A percentile compares a stretch with the other conserved stretches of the same genome.
Conservation (phyloP, 2,797 vertebrate species). For the Clarias platycephalus region DNA sequence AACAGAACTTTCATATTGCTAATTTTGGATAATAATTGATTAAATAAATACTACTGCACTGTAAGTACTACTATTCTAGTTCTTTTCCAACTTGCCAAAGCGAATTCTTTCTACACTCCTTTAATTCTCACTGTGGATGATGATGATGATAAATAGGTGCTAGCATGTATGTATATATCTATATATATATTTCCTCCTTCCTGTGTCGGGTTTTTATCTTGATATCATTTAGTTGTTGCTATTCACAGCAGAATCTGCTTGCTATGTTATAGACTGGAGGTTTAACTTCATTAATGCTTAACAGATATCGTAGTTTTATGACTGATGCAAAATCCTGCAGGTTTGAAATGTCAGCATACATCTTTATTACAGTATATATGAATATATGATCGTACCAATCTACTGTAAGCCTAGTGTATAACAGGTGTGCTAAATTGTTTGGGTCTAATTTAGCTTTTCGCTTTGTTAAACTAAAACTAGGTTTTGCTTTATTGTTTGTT, state of each 20-base stretch:
- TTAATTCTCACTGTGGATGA: neutral
- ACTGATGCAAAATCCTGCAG: no score
- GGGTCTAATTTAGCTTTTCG: neutral
- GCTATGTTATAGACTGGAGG: neutral
- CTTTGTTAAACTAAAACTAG: neutral
- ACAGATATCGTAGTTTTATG: neutral
- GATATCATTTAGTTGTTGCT: neutral
- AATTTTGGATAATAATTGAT: neutral
- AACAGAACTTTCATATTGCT: neutral
- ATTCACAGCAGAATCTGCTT: neutral
- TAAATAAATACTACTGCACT: slow-evolving; percentile 48
- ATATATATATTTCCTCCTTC: no score
- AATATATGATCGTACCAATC: neutral
- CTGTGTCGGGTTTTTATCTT: neutral
- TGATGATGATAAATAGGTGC: slow-evolving; percentile 12
- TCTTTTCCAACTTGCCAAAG: slow-evolving; percentile 40
- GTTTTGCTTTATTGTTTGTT: neutral
- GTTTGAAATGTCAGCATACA: neutral
- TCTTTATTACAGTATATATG: neutral
- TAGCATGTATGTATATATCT: neutral
- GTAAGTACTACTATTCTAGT: slow-evolving; percentile 34
- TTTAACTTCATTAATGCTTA: neutral
- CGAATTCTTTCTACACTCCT: slow-evolving; percentile 12
- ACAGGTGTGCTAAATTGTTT: neutral
- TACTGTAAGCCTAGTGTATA: neutral